Base-by-base conservation (phyloP, 2,797 vertebrate species). In the Neomorphus geoffroyi region DNA sequence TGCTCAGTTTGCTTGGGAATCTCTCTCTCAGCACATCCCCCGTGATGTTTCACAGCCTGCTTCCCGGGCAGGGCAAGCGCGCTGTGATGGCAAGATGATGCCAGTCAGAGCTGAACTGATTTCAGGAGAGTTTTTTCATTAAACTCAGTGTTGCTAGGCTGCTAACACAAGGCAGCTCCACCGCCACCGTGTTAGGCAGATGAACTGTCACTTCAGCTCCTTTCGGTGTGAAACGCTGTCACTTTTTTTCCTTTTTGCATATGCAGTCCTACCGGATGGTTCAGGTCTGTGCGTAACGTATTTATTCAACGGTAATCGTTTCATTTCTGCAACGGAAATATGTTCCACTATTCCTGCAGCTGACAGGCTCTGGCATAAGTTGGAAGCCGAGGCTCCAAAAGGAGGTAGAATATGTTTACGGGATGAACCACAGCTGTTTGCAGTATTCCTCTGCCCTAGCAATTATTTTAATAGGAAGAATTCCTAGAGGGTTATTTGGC, bases 361-460 rank as follows among this genome's bases (percentile, higher is more conserved):
- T 96, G 94, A 93, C 80, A 32, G 61, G 91, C 73, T 70, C 89
- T 96, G 96, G 94, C 94, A 81, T 10, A 78, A 81, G 85, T 60
- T 41, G 73, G 94, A 88, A 81, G 56, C 82, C 10, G 80, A 72
- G 75, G 82, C 32, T 96, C 92, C 94, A 77, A 75, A 92, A 90
- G 85, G 67, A 96, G 74, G 54, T 54, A 87, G 88, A 94, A 92
- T 92, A 80, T 90, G 94, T 86, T 93, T 73, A 37, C 24, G 78
- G 92, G 83, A 87, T 83, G 90, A 95, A 57, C 41, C 86, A 57
- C 95, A 96, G 94, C 91, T 96, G 96, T 89, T 93, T 90, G 80
- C 93, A 65, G 83, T 26, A 56, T 74, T 94, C 91, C 70, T 91
- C 92, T 96, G 93, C 92, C 94, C 95, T 48, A 24, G 90, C 91